phyloP scores from a whole-genome alignment of 2,113 vertebrate genomes.

The Vimba vimba region DNA sequence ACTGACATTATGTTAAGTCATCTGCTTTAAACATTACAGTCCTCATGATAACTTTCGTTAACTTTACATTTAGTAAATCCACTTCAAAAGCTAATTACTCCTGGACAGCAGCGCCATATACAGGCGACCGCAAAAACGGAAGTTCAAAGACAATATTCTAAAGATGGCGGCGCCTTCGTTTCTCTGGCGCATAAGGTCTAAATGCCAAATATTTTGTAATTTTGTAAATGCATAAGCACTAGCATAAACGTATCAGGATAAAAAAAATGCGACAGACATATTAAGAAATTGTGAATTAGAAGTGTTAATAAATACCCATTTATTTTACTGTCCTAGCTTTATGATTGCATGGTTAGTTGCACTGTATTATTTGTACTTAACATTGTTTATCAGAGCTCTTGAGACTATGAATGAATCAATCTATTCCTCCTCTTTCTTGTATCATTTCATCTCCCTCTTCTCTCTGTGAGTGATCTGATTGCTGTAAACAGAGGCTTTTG shows the following conservation, averaged over 20 bases:
- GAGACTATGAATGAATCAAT: not conserved
- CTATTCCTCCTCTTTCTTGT: not conserved
- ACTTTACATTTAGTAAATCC: too few relatives aligned
- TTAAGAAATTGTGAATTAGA: not conserved
- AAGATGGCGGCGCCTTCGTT: too few relatives aligned
- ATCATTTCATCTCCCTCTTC: conserved; percentile 25
- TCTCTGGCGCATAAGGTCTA: too few relatives aligned
- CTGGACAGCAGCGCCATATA: too few relatives aligned
- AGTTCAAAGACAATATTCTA: too few relatives aligned
- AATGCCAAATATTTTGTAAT: not conserved
- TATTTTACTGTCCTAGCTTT: not conserved
- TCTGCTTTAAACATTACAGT: too few relatives aligned
- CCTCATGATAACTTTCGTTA: too few relatives aligned
- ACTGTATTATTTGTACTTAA: not conserved
- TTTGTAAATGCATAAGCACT: not conserved
- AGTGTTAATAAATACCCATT: not conserved
- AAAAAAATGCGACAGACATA: not conserved
- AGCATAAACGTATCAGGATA: not conserved
- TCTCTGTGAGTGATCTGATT: conserved; percentile 18
- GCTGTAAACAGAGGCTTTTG: too few relatives aligned
- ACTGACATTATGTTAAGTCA: too few relatives aligned
- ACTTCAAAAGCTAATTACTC: too few relatives aligned
- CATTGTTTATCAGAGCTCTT: not conserved
- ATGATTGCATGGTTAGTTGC: not conserved
- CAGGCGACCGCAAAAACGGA: too few relatives aligned